phyloP scores from a whole-genome alignment of 2,113 vertebrate species.

The Tor tambroides region DNA sequence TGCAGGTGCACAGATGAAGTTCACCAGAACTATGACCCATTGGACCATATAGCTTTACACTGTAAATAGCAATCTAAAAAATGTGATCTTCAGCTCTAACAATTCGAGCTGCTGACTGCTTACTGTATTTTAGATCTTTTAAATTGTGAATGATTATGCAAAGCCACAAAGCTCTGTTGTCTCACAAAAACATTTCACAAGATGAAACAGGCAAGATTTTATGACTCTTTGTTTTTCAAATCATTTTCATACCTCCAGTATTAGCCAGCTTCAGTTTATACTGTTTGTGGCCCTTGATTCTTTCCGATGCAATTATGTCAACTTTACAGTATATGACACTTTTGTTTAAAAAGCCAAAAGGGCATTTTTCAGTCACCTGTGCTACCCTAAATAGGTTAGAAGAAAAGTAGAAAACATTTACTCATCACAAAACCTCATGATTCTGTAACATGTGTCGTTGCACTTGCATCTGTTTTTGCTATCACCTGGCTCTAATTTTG shows the following conservation, averaged over 20 bases:
- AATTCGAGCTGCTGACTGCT: background rate
- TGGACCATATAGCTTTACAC: constrained; percentile 42
- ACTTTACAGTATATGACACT: background rate
- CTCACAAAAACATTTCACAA: background rate
- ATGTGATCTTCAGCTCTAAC: background rate
- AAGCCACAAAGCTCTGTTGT: background rate
- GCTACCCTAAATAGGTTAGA: background rate
- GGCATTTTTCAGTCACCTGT: background rate
- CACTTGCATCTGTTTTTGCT: constrained; percentile 60
- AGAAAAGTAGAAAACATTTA: background rate
- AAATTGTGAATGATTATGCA: background rate
- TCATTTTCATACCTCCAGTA: too few species aligned
- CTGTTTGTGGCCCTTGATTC: background rate
- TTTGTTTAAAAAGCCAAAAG: background rate
- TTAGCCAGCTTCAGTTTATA: background rate
- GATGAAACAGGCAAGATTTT: background rate
- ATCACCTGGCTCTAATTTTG: constrained; percentile 67
- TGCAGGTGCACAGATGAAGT: constrained; percentile 53
- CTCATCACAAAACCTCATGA: background rate
- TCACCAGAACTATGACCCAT: constrained; percentile 44
- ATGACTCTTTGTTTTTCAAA: too few species aligned
- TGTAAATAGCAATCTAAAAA: background rate
- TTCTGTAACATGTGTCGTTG: constrained; percentile 50
- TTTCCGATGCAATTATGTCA: background rate
- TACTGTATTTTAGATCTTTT: too few species aligned